A percentile compares a stretch with the other conserved stretches of the same genome.
Conservation (phyloP, 2,797 vertebrate species). For the Zalophus californianus region DNA sequence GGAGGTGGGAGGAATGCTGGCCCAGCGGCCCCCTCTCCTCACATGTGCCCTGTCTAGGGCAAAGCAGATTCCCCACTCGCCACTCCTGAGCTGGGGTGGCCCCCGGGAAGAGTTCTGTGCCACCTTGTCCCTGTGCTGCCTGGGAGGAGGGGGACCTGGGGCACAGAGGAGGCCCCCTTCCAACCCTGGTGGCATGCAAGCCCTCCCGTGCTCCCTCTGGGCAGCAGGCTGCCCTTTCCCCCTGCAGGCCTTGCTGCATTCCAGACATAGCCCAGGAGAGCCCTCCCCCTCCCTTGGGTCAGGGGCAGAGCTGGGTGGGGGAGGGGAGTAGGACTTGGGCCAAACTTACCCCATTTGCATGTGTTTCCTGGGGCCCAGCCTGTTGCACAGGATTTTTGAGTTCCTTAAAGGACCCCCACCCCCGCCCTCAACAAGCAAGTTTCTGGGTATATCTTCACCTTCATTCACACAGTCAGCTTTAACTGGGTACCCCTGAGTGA, state of each 20-base stretch:
- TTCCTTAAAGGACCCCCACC: neutral
- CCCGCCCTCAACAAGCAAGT: neutral
- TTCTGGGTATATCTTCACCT: neutral
- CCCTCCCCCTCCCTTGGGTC: neutral
- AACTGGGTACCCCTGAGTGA: neutral
- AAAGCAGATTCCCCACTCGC: neutral
- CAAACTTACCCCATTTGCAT: neutral
- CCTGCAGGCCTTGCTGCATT: constrained; percentile 62
- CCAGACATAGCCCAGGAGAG: constrained; percentile 67
- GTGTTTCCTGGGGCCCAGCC: neutral
- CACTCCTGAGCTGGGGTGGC: neutral
- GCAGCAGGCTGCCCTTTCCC: constrained; percentile 39
- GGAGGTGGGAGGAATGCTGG: neutral
- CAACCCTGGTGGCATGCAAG: neutral
- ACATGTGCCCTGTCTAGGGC: neutral
- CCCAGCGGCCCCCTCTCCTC: neutral
- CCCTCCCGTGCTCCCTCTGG: constrained; percentile 27
- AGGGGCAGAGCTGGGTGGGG: neutral
- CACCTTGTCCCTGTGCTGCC: neutral
- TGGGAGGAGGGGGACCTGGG: neutral
- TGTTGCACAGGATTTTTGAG: neutral
- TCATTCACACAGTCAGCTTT: neutral
- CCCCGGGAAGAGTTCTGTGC: neutral
- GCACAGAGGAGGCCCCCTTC: neutral
- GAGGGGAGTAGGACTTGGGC: neutral